These are phyloP conservation scores for Dolomedes plantarius DNA, from an alignment of 2,888 invertebrate genomes.

Conservation along the genomic window DNA sequence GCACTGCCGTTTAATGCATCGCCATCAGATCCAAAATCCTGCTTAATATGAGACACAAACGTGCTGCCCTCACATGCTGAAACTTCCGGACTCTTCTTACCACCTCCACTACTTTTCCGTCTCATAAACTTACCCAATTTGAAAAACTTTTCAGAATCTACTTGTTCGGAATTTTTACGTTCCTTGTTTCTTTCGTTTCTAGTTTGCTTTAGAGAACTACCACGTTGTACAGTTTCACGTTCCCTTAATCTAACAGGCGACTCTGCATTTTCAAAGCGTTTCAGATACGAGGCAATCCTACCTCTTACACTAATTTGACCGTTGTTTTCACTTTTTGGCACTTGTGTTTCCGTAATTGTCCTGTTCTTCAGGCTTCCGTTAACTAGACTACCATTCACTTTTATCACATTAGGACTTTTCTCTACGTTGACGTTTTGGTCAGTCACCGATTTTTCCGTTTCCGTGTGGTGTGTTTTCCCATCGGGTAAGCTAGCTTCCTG, in stretches of 20 bases:
- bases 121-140: slow-evolving; percentile 36
- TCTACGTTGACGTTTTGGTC: not conserved
- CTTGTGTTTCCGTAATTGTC: not conserved
- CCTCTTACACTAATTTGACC: slow-evolving; percentile 23
- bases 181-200: slow-evolving; percentile 1
- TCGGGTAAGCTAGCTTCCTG: not conserved
- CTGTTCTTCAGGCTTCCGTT: too few species aligned
- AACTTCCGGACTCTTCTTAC: slow-evolving; percentile 13
- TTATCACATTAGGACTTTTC: not conserved
- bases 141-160: slow-evolving; percentile 20
- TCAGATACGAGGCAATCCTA: slow-evolving; percentile 45
- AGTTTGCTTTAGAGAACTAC: not conserved
- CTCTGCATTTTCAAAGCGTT: slow-evolving; percentile 25
- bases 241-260: slow-evolving; percentile 3
- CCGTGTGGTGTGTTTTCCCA: not conserved
- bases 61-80: not conserved
- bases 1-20: not conserved
- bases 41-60: not conserved
- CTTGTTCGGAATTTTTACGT: not conserved
- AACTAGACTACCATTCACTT: not conserved
- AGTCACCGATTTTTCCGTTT: not conserved
- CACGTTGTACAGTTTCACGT: not conserved
- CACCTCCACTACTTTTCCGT: slow-evolving; percentile 12
- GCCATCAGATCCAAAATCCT: not conserved
- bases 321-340: not conserved